Base-by-base conservation (phyloP, 2,888 invertebrate genomes). In the Lithodes maja region DNA sequence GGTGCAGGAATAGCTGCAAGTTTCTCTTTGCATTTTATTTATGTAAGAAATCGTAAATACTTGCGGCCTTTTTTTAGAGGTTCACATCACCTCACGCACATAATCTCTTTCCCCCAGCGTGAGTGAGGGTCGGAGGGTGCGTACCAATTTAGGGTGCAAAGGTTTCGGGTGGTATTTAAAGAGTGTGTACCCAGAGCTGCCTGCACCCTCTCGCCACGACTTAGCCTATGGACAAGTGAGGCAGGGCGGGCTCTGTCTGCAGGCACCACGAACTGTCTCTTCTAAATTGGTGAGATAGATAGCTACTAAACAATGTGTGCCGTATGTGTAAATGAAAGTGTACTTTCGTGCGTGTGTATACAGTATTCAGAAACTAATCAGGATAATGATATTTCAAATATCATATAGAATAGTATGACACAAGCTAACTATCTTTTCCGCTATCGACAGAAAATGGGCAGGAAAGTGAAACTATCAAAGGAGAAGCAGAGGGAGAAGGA, bases 131-230 rank as follows among this genome's bases (percentile, higher is more conserved):
- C 74, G 75, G 54, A 77, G 54, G 74, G 5, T 88, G 9, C 54
- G 87, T 69, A 9, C 53, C n/a, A 54, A 9, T 71, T 71, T 88
- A n/a, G 71, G 52, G 69, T 88, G 87, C 17, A 17, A 17, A 7
- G 87, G 84, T 53, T 88, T 88, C 79, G 79, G 83, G 3, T 79
- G 87, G 87, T 88, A 79, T 79, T 80, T 84, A 50, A 83, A 84
- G 55, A 83, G 74, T 12, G 52, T 84, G 53, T 88, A 88, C 74
- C 87, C 87, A 2, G 84, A 88, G 71, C 74, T 88, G 54, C 71
- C 79, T 33, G 78, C 87, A 9, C 87, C 87, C 1, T 78, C 87
- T 17, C 55, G 52, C 33, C 83, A 79, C 12, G 84, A 88, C 53
- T 54, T 88, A 2, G 87, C 87, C 7, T 88, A 88, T 50, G 87